Evolutionary conservation across 92 coral and sea anemone genomes (phyloP), one percentile per base, ranked within the genome.

Genomic region (Epizoanthus illoricatus): DNA sequence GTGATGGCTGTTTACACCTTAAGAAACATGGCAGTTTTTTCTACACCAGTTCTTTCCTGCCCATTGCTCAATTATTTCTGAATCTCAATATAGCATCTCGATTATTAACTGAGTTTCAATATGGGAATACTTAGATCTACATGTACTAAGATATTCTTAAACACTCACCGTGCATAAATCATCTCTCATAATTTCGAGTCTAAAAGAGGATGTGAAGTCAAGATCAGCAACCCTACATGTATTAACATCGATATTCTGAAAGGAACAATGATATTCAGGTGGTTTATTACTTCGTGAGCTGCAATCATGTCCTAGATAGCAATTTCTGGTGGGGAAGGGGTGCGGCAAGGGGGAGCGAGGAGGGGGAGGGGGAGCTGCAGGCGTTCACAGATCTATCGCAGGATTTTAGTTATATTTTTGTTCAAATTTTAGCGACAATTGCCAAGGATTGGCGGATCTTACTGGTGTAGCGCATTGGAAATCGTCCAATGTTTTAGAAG

Each of bases 121-220:
- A 1, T 4, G 28, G 2, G 6, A 24, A 61, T 63, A n/a, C 12
- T 7, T 13, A 23, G 15, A 65, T 41, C 73, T 43, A 49, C 5
- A 81, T 5, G 18, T 20, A 49, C 13, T 39, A 59, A 64, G 1
- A 33, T 4, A 10, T 13, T 41, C 5, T 55, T 16, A 7, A 52
- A 1, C 20, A 66, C 92, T 78, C 79, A 96, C 99, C 85, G 93
- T 91, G n/a, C 92, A 90, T 21, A 64, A 71, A 68, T 92, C 92
- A 65, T 86, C 90, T 64, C 81, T 83, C 40, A 62, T 66, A 9
- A 88, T 91, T 80, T 91, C 85, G 28, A 96, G 74, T 63, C 86
- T 85, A 79, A 96, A 96, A 10, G 94, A 86, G 33, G 94, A 93
- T 43, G 90, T 88, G 81, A 96, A 96, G 52, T 93, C 92, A 33